Base-by-base conservation (phyloP, 2,888 invertebrate genomes). In the Andrena chrysosceles region DNA sequence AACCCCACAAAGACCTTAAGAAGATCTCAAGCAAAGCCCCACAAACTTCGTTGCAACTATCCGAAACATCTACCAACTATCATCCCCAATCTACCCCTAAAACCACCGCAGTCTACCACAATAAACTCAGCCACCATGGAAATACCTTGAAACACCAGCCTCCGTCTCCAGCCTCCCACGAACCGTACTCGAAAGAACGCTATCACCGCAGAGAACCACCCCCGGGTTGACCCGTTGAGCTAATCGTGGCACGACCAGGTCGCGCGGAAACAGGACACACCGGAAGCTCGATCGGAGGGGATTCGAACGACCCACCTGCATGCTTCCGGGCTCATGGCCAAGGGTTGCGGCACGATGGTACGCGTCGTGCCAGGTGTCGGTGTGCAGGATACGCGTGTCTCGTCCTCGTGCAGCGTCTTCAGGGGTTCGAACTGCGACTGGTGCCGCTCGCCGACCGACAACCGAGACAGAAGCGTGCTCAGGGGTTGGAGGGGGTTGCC, bases 251-350 rank as follows among this genome's bases (percentile, higher is more conserved):
- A 8, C 33, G 60, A 3, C 29, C 7, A 20, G 48, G 64, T 64
- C 64, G 29, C 64, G 35, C 23, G 64, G 42, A 64, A 64, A 64
- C 64, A 26, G 63, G 42, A 48, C 66, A 42, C 42, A 13, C 52
- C 16, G 35, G 26, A 35, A 16, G 6, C 13, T 60, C 59, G 23
- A 66, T 26, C 23, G 66, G 7, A 33, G 52, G 35, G 29, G 23
- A 4, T 42, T 71, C 31, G 72, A 74, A 68, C n/a, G 83, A 90
- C 92, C 84, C 83, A 93, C 93, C 93, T 93, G 93, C 93, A 93
- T 93, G 88, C 90, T 91, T 91, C 89, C 84, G 80, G 85, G 90
- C 86, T 90, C 93, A 93, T 93, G 91, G 91, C 90, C 91, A 88
- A 76, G 77, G 79, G 86, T 88, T 83, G 87, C 85, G 88, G 88